Base-by-base conservation (phyloP, 2,888 invertebrate genomes). In the Zeuzera pyrina region DNA sequence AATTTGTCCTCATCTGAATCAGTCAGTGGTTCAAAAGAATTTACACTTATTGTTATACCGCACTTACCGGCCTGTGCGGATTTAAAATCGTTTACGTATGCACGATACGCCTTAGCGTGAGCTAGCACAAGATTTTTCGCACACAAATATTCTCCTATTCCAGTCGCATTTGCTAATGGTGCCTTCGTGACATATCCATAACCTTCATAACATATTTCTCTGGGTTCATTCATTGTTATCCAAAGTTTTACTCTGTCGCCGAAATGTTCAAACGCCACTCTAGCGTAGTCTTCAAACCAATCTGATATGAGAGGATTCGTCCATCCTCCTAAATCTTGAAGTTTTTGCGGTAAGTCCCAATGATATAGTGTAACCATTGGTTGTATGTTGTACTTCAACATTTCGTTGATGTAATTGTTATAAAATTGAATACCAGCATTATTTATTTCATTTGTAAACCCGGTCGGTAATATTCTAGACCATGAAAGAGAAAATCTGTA, bases 351-450 rank as follows among this genome's bases (percentile, higher is more conserved):
- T 23, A 86, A 49, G 45, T 87, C 87, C 76, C 84, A 85, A 36
- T 87, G 86, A 45, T 78, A 85, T 16, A 87, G 54, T 0, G 86
- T 85, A 0, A 87, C 68, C 58, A 87, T 64, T 0, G 91, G 91
- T 29, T 69, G 58, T 34, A 92, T 89, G 26, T 83, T 85, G 42
- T 85, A 86, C 19, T 72, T 78, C 1, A 88, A 39, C 40, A 91
- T 74, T 51, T 85, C 87, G 47, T 89, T 60, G 33, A 91, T 88
- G 3, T 90, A 63, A 39, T 84, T 73, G 41, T 88, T 87, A 61
- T 91, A 92, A 58, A 88, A 89, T 15, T 79, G 65, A 7, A 91
- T 66, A 3, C 89, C 91, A 1, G 76, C 76, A 46, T 79, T 57
- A 52, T 88, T 91, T 10, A 87, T 52, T 4, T 65, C 47, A 33